Base-by-base conservation (phyloP, 1,140 invertebrate genomes). In the Charaxes varanes region DNA sequence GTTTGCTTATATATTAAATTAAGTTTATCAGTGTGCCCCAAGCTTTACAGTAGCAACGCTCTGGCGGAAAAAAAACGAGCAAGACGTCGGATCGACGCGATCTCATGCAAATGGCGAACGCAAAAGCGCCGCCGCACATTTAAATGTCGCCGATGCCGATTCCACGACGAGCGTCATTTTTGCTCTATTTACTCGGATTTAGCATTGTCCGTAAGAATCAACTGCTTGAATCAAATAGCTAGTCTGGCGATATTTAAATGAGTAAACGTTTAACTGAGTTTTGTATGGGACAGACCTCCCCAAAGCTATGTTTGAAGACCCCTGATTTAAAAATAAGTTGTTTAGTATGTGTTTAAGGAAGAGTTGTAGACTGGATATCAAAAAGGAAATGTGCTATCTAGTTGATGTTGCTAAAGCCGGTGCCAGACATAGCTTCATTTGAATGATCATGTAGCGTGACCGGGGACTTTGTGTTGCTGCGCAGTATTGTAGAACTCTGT, bases 111-210 rank as follows among this genome's bases (percentile, higher is more conserved):
- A 76, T 73, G 71, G 62, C 60, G 52, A 56, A 46, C 40, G 54
- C 61, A 66, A 77, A 72, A 69, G 72, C 47, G 57, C 67, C 72
- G 72, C 64, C 72, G 58, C 65, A 59, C 67, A 77, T 77, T 77
- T 77, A 71, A 73, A 73, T 71, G 72, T 77, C 71, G 56, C 48
- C 71, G 70, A 71, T 62, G 59, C 49, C 56, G 54, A 62, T 63
- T 53, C 61, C 49, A 53, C 47, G 52, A 53, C 59, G 54, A 40
- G 35, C 53, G 57, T 61, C 53, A 74, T 62, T 74, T 71, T 71
- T 71, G 67, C 58, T 74, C 67, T 74, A 71, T 74, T 74, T 74
- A 67, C 55, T 50, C 54, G 56, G 41, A 47, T 28, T 32, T 31
- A 19, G 41, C 37, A 53, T 53, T 53, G 45, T 52, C 41, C 16